A percentile compares a stretch with the other conserved stretches of the same genome.
Conservation (phyloP, 2,797 vertebrate genomes). For the Macropus fuliginosus region DNA sequence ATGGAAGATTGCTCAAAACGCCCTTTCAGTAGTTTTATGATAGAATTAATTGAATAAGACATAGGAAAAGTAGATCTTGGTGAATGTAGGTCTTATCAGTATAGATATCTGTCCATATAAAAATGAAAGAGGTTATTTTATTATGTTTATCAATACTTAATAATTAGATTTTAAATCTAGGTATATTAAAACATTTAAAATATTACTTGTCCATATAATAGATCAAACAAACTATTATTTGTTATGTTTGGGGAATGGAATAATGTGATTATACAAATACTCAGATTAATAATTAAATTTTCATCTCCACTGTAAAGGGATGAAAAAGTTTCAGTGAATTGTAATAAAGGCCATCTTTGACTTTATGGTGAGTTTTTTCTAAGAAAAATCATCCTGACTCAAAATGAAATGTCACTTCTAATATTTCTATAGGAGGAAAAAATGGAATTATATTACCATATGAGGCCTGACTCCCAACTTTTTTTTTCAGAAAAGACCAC, state of each 20-base stretch:
- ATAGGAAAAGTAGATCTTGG: background rate
- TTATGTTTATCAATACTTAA: background rate
- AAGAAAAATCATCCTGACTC: slow-evolving; percentile 32
- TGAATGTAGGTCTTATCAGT: background rate
- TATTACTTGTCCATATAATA: background rate
- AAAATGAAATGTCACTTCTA: slow-evolving; percentile 20
- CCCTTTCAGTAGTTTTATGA: background rate
- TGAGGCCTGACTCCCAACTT: slow-evolving; percentile 25
- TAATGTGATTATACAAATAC: slow-evolving; percentile 17
- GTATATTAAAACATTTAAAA: background rate
- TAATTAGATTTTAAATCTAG: background rate
- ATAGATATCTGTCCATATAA: background rate
- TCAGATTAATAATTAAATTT: slow-evolving; percentile 53
- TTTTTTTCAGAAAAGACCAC: slow-evolving; percentile 44
- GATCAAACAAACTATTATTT: background rate
- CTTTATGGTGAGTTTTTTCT: slow-evolving; percentile 13
- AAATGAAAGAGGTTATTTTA: background rate
- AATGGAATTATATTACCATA: slow-evolving; percentile 51
- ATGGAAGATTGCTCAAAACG: slow-evolving; percentile 44
- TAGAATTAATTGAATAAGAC: slow-evolving; percentile 19
- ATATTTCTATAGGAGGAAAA: slow-evolving; percentile 58
- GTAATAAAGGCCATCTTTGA: slow-evolving; percentile 30
- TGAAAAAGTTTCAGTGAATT: slow-evolving; percentile 37
- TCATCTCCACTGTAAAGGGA: slow-evolving; percentile 16
- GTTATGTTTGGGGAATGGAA: background rate